These are phyloP conservation scores for Periophthalmodon schlosseri DNA, from an alignment of 2,113 vertebrate genomes.

Conservation along the genomic window DNA sequence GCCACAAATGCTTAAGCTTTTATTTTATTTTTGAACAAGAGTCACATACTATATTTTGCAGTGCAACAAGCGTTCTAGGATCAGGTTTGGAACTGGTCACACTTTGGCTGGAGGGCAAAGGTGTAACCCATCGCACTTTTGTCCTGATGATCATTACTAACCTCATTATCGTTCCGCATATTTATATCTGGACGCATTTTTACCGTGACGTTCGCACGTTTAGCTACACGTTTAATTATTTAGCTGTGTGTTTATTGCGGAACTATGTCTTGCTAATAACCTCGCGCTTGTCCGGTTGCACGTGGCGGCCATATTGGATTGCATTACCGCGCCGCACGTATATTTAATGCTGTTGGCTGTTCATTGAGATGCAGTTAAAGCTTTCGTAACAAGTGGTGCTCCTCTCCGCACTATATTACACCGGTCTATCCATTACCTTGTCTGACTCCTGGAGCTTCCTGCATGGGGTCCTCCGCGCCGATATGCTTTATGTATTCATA, in stretches of 20 bases:
- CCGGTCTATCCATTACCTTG: conserved; percentile 54
- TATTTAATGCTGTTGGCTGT: conserved; percentile 20
- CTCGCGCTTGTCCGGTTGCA: too few relatives aligned
- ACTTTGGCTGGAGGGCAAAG: too few relatives aligned
- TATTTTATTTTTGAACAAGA: too few relatives aligned
- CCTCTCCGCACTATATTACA: conserved; percentile 42
- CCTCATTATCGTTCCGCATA: too few relatives aligned
- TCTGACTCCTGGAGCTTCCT: conserved; percentile 49
- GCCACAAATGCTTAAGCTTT: too few relatives aligned
- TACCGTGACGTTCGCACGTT: background rate
- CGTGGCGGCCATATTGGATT: background rate
- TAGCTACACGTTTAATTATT: background rate
- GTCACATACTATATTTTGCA: too few relatives aligned
- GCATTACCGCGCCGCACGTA: background rate
- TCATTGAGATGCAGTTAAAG: conserved; percentile 36
- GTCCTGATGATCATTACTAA: too few relatives aligned
- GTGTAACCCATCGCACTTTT: too few relatives aligned
- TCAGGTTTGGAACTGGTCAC: too few relatives aligned
- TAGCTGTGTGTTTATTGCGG: background rate
- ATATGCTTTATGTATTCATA: conserved; percentile 54
- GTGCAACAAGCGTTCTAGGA: too few relatives aligned
- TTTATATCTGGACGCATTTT: too few relatives aligned
- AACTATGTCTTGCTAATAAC: background rate
- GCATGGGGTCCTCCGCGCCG: conserved; percentile 25
- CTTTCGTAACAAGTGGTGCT: conserved; percentile 45